These are phyloP conservation scores for Acrobasis suavella DNA, from an alignment of 2,888 invertebrate genomes.

Conservation along the genomic window DNA sequence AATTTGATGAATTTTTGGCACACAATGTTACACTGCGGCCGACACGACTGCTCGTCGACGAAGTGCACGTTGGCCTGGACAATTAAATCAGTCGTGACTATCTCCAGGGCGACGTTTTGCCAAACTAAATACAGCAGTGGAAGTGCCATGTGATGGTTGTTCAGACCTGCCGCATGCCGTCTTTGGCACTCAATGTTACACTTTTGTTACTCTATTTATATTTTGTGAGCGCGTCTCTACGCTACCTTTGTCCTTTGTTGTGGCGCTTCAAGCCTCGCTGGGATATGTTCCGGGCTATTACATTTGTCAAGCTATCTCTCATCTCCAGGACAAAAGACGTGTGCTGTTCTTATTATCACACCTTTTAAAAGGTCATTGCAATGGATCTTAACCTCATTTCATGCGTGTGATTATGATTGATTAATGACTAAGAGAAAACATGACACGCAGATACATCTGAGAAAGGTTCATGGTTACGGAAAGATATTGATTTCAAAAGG, in stretches of 20 bases:
- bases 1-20: too few species aligned
- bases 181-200: too few species aligned
- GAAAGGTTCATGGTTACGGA: neutral
- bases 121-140: too few species aligned
- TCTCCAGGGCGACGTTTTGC: constrained; percentile 44
- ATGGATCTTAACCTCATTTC: constrained; percentile 15
- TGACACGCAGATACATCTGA: neutral
- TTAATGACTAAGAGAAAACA: constrained; percentile 16
- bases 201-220: neutral
- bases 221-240: constrained; percentile 31
- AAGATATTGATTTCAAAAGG: constrained; percentile 1
- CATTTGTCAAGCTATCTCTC: constrained; percentile 45
- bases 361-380: constrained; percentile 17
- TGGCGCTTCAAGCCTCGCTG: constrained; percentile 31
- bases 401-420: constrained; percentile 26
- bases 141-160: too few species aligned
- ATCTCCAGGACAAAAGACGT: constrained; percentile 37
- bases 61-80: constrained; percentile 64
- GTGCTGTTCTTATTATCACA: constrained; percentile 29
- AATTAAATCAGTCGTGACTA: constrained; percentile 70
- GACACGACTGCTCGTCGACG: constrained; percentile 32
- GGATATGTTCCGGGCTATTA: constrained; percentile 30
- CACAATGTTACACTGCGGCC: too few species aligned
- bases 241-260: constrained; percentile 48
- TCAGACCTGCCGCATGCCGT: too few species aligned